A percentile compares a stretch with the other conserved stretches of the same genome.
These are phyloP conservation scores for Ceratina australensis DNA, from an alignment of 1,140 invertebrate genomes.

Conservation along the genomic window DNA sequence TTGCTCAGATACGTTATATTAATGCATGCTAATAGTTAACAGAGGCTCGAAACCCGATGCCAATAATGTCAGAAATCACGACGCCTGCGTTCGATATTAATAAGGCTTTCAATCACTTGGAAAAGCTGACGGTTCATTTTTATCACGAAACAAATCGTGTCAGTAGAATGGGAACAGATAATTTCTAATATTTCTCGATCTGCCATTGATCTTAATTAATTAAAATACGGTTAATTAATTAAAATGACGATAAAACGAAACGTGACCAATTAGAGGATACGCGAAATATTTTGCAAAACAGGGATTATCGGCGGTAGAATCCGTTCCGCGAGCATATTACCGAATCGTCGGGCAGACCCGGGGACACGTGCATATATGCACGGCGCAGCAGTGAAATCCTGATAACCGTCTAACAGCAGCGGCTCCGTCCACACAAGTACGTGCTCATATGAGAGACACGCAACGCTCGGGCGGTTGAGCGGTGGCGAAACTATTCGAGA, in stretches of 20 bases:
- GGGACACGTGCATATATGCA: not conserved
- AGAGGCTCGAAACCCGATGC: not conserved
- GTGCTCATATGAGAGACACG: constrained; percentile 1
- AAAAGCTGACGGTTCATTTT: no score
- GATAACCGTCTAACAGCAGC: constrained; percentile 36
- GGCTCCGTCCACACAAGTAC: not conserved
- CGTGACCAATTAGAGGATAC: no score
- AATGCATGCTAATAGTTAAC: constrained; percentile 30
- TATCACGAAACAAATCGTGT: no score
- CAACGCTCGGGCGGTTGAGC: no score
- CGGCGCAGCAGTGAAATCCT: constrained; percentile 13
- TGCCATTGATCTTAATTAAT: no score
- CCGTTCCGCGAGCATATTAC: not conserved
- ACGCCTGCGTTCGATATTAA: not conserved
- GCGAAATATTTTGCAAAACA: no score
- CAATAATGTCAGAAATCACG: constrained; percentile 19
- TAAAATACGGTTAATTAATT: no score
- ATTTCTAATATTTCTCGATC: no score
- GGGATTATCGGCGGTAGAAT: not conserved
- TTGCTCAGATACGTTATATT: constrained; percentile 23
- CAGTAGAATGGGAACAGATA: no score
- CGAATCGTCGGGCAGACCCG: not conserved
- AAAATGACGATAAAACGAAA: no score
- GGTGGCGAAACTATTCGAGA: constrained; percentile 31
- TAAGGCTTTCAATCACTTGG: no score